Conservation (phyloP, 2,113 vertebrate genomes). For the Mustela nigripes region DNA sequence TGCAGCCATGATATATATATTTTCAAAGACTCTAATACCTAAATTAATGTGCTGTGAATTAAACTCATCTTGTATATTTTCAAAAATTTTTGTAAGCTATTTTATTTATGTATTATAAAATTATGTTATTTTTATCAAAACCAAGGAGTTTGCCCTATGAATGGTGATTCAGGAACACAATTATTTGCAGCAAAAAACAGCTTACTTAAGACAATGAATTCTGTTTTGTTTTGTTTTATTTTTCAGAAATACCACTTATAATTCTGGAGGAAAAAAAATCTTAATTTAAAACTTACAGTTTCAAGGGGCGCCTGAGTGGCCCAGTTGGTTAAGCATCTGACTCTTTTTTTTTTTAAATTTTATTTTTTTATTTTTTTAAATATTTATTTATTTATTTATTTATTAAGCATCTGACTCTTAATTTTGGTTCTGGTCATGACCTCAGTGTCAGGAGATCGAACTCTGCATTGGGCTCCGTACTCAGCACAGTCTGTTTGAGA, state of each 20-base stretch:
- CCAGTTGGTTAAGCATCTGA: neutral
- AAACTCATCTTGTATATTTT: neutral
- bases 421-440: neutral
- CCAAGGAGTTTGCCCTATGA: neutral
- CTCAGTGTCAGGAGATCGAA: neutral
- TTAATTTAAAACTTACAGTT: neutral
- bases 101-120: neutral
- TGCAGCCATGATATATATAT: accelerated
- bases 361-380: too few relatives aligned
- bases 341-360: neutral
- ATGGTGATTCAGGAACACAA: neutral
- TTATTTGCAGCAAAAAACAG: constrained; percentile 6
- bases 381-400: too few relatives aligned
- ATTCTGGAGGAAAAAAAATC: neutral
- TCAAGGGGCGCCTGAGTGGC: neutral
- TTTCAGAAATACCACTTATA: neutral
- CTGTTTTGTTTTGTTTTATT: neutral
- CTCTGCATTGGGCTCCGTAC: accelerated
- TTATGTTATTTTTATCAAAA: constrained; percentile 33
- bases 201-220: neutral
- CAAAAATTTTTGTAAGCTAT: neutral
- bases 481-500: neutral
- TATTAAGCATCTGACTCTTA: neutral
- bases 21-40: constrained; percentile 30
- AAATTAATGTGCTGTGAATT: neutral